Conservation (phyloP, 2,113 vertebrate genomes). For the Recurvirostra avosetta region DNA sequence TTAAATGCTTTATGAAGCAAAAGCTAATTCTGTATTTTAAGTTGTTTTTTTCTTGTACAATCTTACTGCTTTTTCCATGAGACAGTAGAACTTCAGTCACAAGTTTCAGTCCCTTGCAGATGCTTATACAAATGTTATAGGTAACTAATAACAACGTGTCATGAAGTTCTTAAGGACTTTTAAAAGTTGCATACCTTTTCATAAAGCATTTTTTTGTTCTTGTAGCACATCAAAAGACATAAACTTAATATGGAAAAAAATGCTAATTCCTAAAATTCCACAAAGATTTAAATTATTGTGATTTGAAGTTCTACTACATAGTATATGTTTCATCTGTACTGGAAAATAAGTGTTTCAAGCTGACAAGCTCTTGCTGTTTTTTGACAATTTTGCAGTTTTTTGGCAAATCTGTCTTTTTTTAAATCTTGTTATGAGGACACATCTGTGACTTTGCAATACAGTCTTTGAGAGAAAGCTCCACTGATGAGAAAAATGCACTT, state of each 20-base stretch:
- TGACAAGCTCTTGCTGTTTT: not conserved
- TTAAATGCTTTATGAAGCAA: conserved; percentile 70
- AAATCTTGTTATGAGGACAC: not conserved
- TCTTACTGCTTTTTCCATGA: not conserved
- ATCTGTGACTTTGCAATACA: not conserved
- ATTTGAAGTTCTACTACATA: conserved; percentile 35
- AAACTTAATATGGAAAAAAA: not conserved
- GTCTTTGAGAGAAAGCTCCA: not conserved
- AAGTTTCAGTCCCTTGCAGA: not conserved
- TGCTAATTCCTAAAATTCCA: not conserved
- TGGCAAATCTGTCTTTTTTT: not conserved
- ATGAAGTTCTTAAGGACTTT: not conserved
- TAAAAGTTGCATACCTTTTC: not conserved
- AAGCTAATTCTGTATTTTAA: not conserved
- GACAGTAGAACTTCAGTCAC: conserved; percentile 40
- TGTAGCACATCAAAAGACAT: not conserved
- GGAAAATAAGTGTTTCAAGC: not conserved
- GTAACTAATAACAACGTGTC: not conserved
- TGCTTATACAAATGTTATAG: not conserved
- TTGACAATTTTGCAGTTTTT: not conserved
- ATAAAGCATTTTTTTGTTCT: not conserved
- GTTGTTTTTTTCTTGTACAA: not conserved
- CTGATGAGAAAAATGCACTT: not conserved
- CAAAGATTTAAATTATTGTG: not conserved
- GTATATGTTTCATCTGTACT: not conserved